Percentiles rank a stretch among this genome's conserved stretches.
Conservation (phyloP, 92 coral and sea anemone species). For the Phenganax marumi region DNA sequence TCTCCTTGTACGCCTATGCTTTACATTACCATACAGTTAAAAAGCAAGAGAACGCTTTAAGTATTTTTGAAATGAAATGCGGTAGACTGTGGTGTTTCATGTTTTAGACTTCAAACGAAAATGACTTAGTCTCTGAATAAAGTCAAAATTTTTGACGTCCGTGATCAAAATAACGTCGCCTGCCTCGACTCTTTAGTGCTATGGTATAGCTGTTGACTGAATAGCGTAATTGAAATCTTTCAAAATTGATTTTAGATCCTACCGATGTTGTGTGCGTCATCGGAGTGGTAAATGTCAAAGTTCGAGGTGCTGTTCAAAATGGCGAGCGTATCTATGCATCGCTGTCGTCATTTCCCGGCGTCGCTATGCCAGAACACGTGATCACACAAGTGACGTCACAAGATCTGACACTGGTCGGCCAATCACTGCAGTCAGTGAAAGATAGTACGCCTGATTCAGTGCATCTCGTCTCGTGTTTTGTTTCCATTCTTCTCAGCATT, state of each 20-base stretch:
- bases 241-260: conserved; percentile 47
- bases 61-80: not conserved
- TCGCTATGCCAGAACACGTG: conserved; percentile 82
- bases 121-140: too few relatives aligned
- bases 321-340: conserved; percentile 95
- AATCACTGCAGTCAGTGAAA: conserved; percentile 63
- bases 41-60: not conserved
- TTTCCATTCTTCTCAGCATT: conserved; percentile 79
- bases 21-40: too few relatives aligned
- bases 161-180: too few relatives aligned
- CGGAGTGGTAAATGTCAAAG: conserved; percentile 88
- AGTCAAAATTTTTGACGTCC: too few relatives aligned
- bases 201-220: too few relatives aligned
- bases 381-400: conserved; percentile 58
- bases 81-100: not conserved
- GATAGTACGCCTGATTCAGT: conserved; percentile 61
- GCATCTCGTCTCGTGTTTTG: conserved; percentile 75
- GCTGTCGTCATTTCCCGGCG: conserved; percentile 75
- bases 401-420: conserved; percentile 83
- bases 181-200: too few relatives aligned
- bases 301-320: conserved; percentile 74
- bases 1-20: too few relatives aligned
- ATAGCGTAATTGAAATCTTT: too few relatives aligned
- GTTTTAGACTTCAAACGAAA: not conserved
- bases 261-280: conserved; percentile 89